A percentile compares a stretch with the other conserved stretches of the same genome.
phyloP scores from a whole-genome alignment of 2,797 vertebrate species.

The Chloroceryle amazona region DNA sequence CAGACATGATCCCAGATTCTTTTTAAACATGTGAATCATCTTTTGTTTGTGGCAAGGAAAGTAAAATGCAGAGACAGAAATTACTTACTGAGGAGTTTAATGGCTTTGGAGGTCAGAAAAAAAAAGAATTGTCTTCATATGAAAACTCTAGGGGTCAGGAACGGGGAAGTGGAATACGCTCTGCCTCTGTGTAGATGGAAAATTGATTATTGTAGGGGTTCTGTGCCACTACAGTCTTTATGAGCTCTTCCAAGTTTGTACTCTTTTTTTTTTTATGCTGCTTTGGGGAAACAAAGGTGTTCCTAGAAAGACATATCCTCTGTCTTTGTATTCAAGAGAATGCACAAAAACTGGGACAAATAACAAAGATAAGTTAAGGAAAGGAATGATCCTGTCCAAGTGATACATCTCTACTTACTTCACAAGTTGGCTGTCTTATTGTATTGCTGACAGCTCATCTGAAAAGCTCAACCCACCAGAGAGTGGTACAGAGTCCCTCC shows the following conservation, averaged over 20 bases:
- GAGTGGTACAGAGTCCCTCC: background rate
- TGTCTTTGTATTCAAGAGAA: background rate
- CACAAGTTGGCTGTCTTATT: background rate
- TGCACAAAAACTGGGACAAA: background rate
- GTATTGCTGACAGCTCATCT: background rate
- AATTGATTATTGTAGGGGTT: background rate
- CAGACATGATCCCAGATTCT: constrained; percentile 10
- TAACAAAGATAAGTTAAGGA: background rate
- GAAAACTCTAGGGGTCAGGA: background rate
- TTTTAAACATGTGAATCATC: constrained; percentile 25
- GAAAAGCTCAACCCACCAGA: background rate
- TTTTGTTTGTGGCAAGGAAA: constrained; percentile 34
- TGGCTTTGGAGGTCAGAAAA: constrained; percentile 1
- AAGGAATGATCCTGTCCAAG: background rate
- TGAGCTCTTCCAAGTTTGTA: background rate
- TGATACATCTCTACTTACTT: background rate
- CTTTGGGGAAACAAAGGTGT: background rate
- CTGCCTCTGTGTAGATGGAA: constrained; percentile 3
- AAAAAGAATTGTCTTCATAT: background rate
- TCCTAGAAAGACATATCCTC: constrained; percentile 11
- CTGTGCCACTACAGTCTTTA: background rate
- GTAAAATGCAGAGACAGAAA: constrained; percentile 1
- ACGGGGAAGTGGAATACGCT: background rate
- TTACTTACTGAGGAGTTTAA: constrained; percentile 4
- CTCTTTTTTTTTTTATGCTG: background rate